Evolutionary conservation across 2,888 invertebrate species (phyloP).

Genomic region (Netelia inedita): DNA sequence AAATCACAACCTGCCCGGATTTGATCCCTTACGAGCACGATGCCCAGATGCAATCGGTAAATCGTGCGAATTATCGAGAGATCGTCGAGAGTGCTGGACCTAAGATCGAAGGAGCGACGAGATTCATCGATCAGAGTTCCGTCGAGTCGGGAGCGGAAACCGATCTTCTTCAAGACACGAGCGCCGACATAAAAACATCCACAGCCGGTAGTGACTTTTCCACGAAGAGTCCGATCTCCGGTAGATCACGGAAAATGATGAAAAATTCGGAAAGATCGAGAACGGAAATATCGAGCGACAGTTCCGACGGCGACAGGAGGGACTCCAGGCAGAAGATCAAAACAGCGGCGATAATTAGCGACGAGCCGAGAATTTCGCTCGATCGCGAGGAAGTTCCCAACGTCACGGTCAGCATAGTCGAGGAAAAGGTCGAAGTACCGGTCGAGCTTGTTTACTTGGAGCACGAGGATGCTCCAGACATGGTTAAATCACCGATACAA

Average conservation of each 20-base stretch:
- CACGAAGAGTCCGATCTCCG: conserved; percentile 51
- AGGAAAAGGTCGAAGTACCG: conserved; percentile 64
- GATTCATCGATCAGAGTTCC: conserved; percentile 83
- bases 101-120: conserved; percentile 77
- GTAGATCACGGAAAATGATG: conserved; percentile 40
- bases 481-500: conserved; percentile 84
- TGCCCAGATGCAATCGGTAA: conserved; percentile 55
- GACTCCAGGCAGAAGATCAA: conserved; percentile 50
- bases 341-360: conserved; percentile 39
- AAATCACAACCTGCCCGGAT: conserved; percentile 78
- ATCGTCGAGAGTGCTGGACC: conserved; percentile 47
- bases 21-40: conserved; percentile 80
- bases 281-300: conserved; percentile 70
- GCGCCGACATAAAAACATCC: conserved; percentile 55
- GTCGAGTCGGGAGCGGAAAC: conserved; percentile 81
- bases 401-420: conserved; percentile 77
- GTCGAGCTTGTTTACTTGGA: conserved; percentile 70
- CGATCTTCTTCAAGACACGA: conserved; percentile 68
- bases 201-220: conserved; percentile 56
- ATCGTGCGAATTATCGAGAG: conserved; percentile 35
- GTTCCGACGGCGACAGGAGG: conserved; percentile 67
- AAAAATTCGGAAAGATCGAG: conserved; percentile 59
- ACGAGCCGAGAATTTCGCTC: conserved; percentile 57
- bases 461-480: conserved; percentile 76
- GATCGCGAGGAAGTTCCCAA: conserved; percentile 79